Evolutionary conservation across 2,113 vertebrate genomes (phyloP).

Genomic region (Triplophysa dalaica): DNA sequence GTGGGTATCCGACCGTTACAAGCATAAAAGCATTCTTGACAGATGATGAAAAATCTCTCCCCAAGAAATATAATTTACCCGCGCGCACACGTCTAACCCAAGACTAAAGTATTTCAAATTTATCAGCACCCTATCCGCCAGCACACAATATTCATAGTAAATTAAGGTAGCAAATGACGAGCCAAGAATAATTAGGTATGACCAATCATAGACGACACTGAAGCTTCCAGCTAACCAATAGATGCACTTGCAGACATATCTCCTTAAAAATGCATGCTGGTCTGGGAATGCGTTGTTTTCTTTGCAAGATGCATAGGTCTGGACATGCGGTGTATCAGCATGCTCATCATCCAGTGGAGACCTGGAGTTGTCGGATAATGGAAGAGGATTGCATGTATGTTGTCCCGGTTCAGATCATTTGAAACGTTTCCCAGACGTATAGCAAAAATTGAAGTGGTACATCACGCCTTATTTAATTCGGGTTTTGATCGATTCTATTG

Average conservation of each 20-base stretch:
- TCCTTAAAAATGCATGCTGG: constrained; percentile 57
- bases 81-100: constrained; percentile 45
- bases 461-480: not conserved
- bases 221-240: constrained; percentile 66
- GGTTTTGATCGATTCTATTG: not conserved
- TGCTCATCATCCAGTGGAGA: not conserved
- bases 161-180: constrained; percentile 65
- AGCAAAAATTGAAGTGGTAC: not conserved
- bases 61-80: not conserved
- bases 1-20: constrained; percentile 52
- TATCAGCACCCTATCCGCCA: constrained; percentile 57
- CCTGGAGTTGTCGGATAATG: not conserved
- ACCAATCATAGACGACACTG: constrained; percentile 66
- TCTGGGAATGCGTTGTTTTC: constrained; percentile 49
- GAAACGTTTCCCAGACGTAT: not conserved
- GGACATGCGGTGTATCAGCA: not conserved
- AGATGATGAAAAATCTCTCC: not conserved
- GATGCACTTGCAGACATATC: constrained; percentile 62
- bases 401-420: not conserved
- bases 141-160: constrained; percentile 70
- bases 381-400: not conserved
- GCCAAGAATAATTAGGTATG: constrained; percentile 58
- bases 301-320: constrained; percentile 10
- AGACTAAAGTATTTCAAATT: constrained; percentile 57
- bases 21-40: constrained; percentile 46